Base-by-base conservation (phyloP, 2,888 invertebrate genomes). In the Melanostoma mellinum region DNA sequence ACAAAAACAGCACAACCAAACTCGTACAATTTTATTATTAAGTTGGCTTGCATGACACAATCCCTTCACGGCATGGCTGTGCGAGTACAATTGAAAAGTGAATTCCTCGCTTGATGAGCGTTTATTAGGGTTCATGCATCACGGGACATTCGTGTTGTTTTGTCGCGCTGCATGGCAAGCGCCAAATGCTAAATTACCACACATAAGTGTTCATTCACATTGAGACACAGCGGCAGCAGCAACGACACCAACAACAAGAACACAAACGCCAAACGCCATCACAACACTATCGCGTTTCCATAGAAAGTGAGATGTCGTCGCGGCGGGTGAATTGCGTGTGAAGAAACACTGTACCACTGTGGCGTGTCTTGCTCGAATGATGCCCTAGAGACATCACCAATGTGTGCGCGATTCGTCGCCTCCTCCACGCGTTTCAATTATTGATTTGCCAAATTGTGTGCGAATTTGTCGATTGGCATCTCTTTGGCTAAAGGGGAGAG, bases 371-470 rank as follows among this genome's bases (percentile, higher is more conserved):
- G 79, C 79, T 74, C 82, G 36, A 78, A 69, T 58, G 74, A 65
- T 78, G 84, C 79, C 79, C 84, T 50, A 67, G 84, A 74, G 74
- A 69, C 74, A 75, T 63, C 69, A 53, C 30, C 65, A 65, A 46
- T 58, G 69, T 46, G 78, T 58, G 60, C 53, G 65, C 9, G 20
- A 5, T 35, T 44, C 36, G 36, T 52, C 44, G 65, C 65, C 77
- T 73, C 79, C 84, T 74, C 79, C 79, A 79, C 79, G 84, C 84
- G 84, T 84, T 79, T 84, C 84, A 84, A 84, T 84, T 79, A 84
- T 79, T 84, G 84, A 84, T 84, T 71, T 74, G 71, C 84, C 84
- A 84, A 84, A 84, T 84, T 84, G 84, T 84, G 79, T 82, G 82
- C 73, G 82, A 82, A 82, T 82, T 82, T 78, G 82, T 74, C 73